These are phyloP conservation scores for Spinus olivaceus DNA, from an alignment of 2,797 vertebrate species.

Conservation along the genomic window DNA sequence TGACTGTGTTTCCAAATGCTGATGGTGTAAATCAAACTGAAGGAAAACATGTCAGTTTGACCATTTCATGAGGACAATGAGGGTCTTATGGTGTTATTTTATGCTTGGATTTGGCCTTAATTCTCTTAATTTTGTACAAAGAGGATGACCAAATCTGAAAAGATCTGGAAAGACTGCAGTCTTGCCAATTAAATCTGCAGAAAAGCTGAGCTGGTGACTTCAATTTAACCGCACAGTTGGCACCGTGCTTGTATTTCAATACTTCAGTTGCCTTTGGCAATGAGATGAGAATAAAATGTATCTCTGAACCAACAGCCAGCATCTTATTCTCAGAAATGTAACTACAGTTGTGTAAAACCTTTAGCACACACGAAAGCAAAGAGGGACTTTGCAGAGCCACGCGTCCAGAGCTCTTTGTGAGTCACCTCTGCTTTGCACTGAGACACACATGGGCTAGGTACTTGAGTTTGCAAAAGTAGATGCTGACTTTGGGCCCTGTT, in stretches of 20 bases:
- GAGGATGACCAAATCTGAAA: slow-evolving; percentile 16
- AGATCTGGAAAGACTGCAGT: slow-evolving; percentile 1
- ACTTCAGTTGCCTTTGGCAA: slow-evolving; percentile 19
- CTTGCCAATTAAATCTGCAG: slow-evolving; percentile 25
- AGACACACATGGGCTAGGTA: neutral
- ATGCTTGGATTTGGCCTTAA: slow-evolving; percentile 15
- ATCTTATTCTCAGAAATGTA: slow-evolving; percentile 18
- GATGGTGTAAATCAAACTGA: slow-evolving; percentile 38
- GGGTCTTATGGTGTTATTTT: slow-evolving; percentile 1
- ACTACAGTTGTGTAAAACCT: neutral
- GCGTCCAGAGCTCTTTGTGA: neutral
- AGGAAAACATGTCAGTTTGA: neutral
- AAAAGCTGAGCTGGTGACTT: slow-evolving; percentile 33
- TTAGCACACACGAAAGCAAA: neutral
- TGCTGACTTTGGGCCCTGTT: neutral
- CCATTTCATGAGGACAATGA: neutral
- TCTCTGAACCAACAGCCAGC: neutral
- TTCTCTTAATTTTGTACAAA: slow-evolving; percentile 29
- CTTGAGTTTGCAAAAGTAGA: neutral
- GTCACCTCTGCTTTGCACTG: neutral
- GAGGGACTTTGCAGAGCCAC: neutral
- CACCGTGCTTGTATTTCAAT: neutral
- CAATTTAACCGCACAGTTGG: neutral
- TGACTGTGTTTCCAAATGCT: slow-evolving; percentile 16
- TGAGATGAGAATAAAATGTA: neutral